Evolutionary conservation across 2,888 invertebrate genomes (phyloP), one percentile per base, ranked within the genome.

Genomic region (Diloba caeruleocephala): DNA sequence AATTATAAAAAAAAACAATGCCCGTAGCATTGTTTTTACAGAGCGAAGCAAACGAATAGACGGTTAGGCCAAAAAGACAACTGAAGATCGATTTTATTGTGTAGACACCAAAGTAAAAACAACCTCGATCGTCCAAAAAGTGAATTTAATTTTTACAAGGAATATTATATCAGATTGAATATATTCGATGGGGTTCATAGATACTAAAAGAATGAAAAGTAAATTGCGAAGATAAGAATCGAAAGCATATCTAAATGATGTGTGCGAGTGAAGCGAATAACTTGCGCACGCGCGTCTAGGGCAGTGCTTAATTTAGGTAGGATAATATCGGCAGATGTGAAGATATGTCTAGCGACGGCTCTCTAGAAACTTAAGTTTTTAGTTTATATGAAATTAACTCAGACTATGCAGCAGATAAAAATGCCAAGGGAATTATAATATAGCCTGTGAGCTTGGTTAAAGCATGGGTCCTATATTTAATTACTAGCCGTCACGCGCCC

Each of bases 241-340:
- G 42, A 55, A 61, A 65, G 65, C 58, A 53, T 70, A 71, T 54
- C 71, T 59, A 54, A 64, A 73, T 37, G 51, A 71, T 36, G 64
- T 58, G 62, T 57, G 59, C 32, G 62, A 56, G 59, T 50, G 43
- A 34, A 36, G 44, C 50, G 41, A 59, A 45, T 52, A 41, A 46
- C 31, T 43, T 51, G 66, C 57, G 53, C 53, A 32, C 36, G 58
- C 52, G 50, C 45, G 45, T 57, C 37, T 51, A 51, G 62, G 66
- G 56, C 62, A 55, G 73, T 53, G 57, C 73, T 43, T 42, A 33
- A 33, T 46, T 45, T 60, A 46, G 46, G 37, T 28, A 29, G 70
- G 71, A 73, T 71, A 65, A 34, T 39, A 73, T 71, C 74, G 28
- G 29, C 7, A 62, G 71, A 73, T 73, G 26, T 10, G 21, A 17